These are phyloP conservation scores for Hyaena hyaena DNA, from an alignment of 2,113 vertebrate species.

Conservation along the genomic window DNA sequence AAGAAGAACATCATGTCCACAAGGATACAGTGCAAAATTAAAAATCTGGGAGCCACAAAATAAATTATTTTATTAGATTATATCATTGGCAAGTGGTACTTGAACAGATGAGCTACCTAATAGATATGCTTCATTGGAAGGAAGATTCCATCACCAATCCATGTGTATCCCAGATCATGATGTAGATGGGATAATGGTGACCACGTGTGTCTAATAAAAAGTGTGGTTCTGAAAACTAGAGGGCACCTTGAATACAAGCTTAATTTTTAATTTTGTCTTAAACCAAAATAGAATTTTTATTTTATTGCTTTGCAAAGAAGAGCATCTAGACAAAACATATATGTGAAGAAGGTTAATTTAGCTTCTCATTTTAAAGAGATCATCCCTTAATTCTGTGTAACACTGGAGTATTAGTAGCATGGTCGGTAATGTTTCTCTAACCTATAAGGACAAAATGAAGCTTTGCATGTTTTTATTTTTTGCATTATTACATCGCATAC, in stretches of 20 bases:
- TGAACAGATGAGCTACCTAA: not conserved
- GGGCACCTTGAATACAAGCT: not conserved
- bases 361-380: not conserved
- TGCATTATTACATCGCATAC: not conserved
- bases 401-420: not conserved
- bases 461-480: not conserved
- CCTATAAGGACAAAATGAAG: not conserved
- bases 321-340: not conserved
- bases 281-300: not conserved
- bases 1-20: not conserved
- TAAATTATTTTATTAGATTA: slow-evolving; percentile 2
- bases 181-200: not conserved
- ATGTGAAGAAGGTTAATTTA: not conserved
- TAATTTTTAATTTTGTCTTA: slow-evolving; percentile 5
- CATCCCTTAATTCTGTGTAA: not conserved
- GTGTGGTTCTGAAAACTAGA: not conserved
- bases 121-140: not conserved
- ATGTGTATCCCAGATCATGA: not conserved
- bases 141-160: not conserved
- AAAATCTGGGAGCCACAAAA: not conserved
- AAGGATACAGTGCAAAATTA: not conserved
- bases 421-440: not conserved
- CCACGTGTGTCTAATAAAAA: not conserved
- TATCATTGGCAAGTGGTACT: not conserved
- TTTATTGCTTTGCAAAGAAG: not conserved